A percentile compares a stretch with the other conserved stretches of the same genome.
These are phyloP conservation scores for Trachelus tabidus DNA, from an alignment of 2,888 invertebrate genomes.

Conservation along the genomic window DNA sequence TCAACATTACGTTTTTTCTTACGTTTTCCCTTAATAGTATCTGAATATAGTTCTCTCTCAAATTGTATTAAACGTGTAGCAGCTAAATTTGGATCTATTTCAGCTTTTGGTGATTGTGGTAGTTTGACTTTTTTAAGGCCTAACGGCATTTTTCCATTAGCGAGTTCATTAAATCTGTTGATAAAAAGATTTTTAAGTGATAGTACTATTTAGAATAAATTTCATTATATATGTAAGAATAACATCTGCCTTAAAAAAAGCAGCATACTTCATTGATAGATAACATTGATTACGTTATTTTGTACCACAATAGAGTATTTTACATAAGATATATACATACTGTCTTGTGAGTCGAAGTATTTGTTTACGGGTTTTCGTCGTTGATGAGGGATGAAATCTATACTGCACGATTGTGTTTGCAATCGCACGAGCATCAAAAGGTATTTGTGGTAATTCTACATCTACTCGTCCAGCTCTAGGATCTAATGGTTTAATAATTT, in stretches of 20 bases:
- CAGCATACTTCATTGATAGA: conserved; percentile 3
- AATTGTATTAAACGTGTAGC: conserved; percentile 66
- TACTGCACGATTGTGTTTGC: conserved; percentile 69
- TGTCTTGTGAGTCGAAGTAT: conserved; percentile 69
- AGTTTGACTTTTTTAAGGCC: conserved; percentile 69
- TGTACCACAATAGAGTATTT: conserved; percentile 3
- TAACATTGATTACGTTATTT: conserved; percentile 10
- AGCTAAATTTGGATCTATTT: conserved; percentile 55
- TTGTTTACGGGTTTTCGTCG: conserved; percentile 70
- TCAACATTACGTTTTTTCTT: conserved; percentile 50
- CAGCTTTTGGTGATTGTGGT: conserved; percentile 48
- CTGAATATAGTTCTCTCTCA: conserved; percentile 67
- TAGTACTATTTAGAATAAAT: not conserved
- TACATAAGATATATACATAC: conserved; percentile 57
- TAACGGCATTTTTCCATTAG: conserved; percentile 76
- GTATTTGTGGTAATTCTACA: conserved; percentile 77
- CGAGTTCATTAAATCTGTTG: conserved; percentile 71
- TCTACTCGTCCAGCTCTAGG: conserved; percentile 85
- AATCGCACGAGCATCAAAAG: conserved; percentile 73
- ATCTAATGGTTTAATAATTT: conserved; percentile 68
- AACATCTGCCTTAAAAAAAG: conserved; percentile 15
- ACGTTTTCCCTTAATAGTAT: conserved; percentile 41
- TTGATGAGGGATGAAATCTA: conserved; percentile 68
- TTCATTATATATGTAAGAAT: conserved; percentile 1
- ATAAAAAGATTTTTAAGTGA: not conserved